phyloP scores from a whole-genome alignment of 2,797 vertebrate species.

The Lagorchestes hirsutus region DNA sequence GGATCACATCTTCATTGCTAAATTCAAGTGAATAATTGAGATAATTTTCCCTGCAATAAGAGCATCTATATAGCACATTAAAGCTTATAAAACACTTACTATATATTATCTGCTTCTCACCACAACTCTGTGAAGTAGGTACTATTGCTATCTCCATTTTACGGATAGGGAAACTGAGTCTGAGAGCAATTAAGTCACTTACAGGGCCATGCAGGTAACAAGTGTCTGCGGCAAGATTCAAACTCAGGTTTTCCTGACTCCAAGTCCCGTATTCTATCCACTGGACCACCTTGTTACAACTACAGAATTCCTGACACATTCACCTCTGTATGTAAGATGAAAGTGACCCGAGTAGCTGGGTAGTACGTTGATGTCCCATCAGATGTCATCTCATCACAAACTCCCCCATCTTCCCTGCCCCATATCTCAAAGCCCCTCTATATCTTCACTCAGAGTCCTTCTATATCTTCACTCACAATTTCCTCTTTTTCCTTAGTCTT shows the following conservation, averaged over 20 bases:
- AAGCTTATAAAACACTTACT: neutral
- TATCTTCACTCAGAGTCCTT: neutral
- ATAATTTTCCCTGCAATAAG: neutral
- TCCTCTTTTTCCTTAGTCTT: neutral
- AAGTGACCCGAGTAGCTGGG: neutral
- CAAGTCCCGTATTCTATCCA: neutral
- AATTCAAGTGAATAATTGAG: neutral
- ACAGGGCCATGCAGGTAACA: neutral
- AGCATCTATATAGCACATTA: neutral
- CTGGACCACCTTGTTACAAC: neutral
- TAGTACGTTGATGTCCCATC: neutral
- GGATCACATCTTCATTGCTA: neutral
- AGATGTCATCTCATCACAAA: neutral
- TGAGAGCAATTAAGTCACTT: neutral
- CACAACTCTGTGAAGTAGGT: neutral
- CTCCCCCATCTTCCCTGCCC: neutral
- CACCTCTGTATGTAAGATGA: neutral
- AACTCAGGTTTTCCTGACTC: neutral
- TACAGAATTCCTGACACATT: neutral
- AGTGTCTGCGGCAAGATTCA: neutral
- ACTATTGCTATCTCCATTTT: neutral
- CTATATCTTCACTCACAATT: neutral
- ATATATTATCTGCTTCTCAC: neutral
- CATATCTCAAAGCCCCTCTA: neutral
- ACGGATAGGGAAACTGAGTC: neutral